Conservation (phyloP, 2,113 vertebrate species). For the Oreamnos americanus region DNA sequence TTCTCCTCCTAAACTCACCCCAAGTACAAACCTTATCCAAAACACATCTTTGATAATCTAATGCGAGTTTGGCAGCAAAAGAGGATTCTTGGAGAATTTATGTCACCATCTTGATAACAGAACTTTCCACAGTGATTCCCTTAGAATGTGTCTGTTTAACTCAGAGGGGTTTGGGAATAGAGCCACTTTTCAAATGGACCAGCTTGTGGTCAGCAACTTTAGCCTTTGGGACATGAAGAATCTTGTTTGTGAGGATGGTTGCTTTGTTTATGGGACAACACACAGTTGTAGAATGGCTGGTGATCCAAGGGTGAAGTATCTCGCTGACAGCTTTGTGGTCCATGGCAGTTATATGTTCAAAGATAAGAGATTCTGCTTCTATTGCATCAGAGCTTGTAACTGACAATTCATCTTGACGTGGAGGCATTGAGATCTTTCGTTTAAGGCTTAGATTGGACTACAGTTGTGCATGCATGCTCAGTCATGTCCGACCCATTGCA, state of each 20-base stretch:
- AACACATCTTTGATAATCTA: background rate
- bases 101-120: background rate
- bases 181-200: background rate
- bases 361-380: background rate
- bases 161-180: background rate
- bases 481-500: fast-evolving
- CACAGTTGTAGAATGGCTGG: background rate
- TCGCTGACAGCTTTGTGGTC: no score
- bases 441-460: background rate
- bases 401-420: fast-evolving
- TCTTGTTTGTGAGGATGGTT: background rate
- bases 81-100: background rate
- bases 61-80: background rate
- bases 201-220: background rate
- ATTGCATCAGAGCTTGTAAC: background rate
- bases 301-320: no score
- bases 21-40: background rate
- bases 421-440: fast-evolving
- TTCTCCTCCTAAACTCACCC: background rate
- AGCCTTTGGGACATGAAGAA: background rate
- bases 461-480: fast-evolving
- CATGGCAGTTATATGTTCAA: fast-evolving
- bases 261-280: background rate
- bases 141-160: background rate
- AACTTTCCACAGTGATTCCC: background rate